These are phyloP conservation scores for Perca flavescens DNA, from an alignment of 2,113 vertebrate species.

Conservation along the genomic window DNA sequence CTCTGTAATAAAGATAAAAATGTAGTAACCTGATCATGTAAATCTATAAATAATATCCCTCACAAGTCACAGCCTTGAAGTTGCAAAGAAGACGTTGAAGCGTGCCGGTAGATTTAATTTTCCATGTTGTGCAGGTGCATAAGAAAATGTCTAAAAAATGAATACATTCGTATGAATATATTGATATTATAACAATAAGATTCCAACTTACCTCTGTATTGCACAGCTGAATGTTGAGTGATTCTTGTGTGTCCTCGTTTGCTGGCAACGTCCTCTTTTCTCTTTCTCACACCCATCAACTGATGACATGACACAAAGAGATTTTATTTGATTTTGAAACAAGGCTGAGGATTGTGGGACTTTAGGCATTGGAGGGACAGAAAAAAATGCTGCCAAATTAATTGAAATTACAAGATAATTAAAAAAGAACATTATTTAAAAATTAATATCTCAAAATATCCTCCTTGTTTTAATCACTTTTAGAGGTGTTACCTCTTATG, in stretches of 20 bases:
- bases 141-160: neutral
- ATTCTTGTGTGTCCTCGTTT: slow-evolving; percentile 26
- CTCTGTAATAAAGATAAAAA: neutral
- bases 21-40: neutral
- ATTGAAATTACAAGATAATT: neutral
- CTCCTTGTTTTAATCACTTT: neutral
- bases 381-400: neutral
- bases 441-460: neutral
- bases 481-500: neutral
- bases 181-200: neutral
- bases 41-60: neutral
- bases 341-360: slow-evolving; percentile 35
- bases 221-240: slow-evolving; percentile 27
- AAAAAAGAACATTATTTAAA: neutral
- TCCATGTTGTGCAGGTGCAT: neutral
- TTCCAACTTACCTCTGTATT: slow-evolving; percentile 68
- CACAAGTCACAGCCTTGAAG: neutral
- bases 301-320: slow-evolving; percentile 60
- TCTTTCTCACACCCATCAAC: slow-evolving; percentile 67
- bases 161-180: neutral
- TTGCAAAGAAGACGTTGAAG: neutral
- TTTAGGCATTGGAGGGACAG: neutral
- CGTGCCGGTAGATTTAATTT: neutral
- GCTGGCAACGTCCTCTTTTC: slow-evolving; percentile 60
- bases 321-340: slow-evolving; percentile 67